Base-by-base conservation (phyloP, 92 coral and sea anemone genomes). In the Epizoanthus scotinus region DNA sequence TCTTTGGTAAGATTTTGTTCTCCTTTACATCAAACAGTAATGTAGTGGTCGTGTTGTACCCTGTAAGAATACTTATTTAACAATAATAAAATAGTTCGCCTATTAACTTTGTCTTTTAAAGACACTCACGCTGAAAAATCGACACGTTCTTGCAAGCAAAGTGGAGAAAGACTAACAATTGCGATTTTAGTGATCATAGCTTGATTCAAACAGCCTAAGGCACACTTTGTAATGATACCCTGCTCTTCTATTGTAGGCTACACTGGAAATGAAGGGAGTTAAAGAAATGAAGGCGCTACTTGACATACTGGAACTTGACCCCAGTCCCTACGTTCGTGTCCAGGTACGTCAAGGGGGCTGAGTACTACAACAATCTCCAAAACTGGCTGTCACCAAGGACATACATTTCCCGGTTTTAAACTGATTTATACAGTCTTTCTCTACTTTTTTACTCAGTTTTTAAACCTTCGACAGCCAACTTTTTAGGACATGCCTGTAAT, bases 241-340 rank as follows among this genome's bases (percentile, higher is more conserved):
- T 58, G 3, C 4, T 31, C 19, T 21, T 47, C 55, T 56, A 82
- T 61, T 22, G 6, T 87, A 96, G 99, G 97, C 98, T 52, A 96
- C 99, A 7, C 85, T 96, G 42, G 95, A 84, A 20, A 91, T 96
- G 98, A 93, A 89, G 65, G 99, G 98, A n/a, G 94, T 86, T 25
- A 95, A 88, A 63, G 98, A 95, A 71, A 87, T 96, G 93, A 96
- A 96, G 80, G 94, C 98, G 6, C 86, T 96, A 25, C 73, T 96
- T 9, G 99, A 96, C 89, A 84, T 96, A 38, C 81, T 96, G 56
- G 99, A 94, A 25, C 89, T 96, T 67, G 99, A 96, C 63, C 91
- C 99, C 62, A 96, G 99, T 84, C 94, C 90, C 26, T 96, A 96
- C 64, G 99, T 92, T 70, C 79, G 99, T 68, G 84, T 93, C 63